Percentiles rank a stretch among this genome's conserved stretches.
phyloP scores from a whole-genome alignment of 2,113 vertebrate species.

The Apodemus sylvaticus region DNA sequence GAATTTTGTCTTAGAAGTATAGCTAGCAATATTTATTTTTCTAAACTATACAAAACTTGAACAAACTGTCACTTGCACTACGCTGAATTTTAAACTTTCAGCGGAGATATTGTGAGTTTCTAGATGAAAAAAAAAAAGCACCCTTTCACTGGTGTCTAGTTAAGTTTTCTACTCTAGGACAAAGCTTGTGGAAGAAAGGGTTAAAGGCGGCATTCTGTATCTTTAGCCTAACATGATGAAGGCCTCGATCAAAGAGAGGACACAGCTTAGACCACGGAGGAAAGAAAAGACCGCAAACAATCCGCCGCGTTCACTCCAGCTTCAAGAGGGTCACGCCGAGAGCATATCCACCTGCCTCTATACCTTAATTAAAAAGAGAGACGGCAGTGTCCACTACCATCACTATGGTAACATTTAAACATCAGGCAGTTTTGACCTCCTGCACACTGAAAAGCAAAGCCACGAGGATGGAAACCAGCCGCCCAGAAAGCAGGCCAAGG shows the following conservation, averaged over 20 bases:
- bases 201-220: conserved; percentile 68
- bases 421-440: conserved; percentile 68
- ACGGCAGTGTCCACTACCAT: conserved; percentile 85
- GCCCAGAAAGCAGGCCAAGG: background rate
- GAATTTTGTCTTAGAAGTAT: background rate
- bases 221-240: conserved; percentile 79
- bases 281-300: conserved; percentile 83
- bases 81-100: conserved; percentile 40
- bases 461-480: background rate
- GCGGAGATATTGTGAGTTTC: background rate
- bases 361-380: conserved; percentile 85
- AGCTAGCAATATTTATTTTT: background rate
- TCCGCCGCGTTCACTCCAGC: conserved; percentile 83
- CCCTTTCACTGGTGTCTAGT: conserved; percentile 7
- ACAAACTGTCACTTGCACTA: background rate
- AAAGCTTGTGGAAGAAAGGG: conserved; percentile 55
- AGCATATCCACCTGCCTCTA: conserved; percentile 85
- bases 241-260: conserved; percentile 80
- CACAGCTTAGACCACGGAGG: conserved; percentile 73
- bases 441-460: conserved; percentile 32
- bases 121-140: background rate
- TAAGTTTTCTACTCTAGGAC: conserved; percentile 18
- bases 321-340: conserved; percentile 85
- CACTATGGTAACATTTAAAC: conserved; percentile 85
- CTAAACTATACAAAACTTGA: background rate